A percentile compares a stretch with the other conserved stretches of the same genome.
phyloP scores from a whole-genome alignment of 2,797 vertebrate species.

The Typhlichthys subterraneus region DNA sequence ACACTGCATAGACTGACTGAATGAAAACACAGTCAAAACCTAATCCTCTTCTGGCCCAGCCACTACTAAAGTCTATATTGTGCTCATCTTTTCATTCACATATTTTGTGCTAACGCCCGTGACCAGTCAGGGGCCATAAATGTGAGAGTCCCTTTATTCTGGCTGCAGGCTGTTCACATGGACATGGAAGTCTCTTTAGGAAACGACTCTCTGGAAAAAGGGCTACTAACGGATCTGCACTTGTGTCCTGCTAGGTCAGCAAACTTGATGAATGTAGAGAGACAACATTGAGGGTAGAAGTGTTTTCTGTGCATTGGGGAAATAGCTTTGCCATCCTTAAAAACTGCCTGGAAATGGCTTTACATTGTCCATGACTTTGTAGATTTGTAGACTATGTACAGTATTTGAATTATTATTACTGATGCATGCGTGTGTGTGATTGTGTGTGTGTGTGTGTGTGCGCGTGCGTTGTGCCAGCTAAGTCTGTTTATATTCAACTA shows the following conservation, averaged over 20 bases:
- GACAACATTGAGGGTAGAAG: constrained; percentile 17
- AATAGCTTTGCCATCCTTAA: constrained; percentile 45
- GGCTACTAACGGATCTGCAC: constrained; percentile 8
- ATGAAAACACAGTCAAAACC: constrained; percentile 56
- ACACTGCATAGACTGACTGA: constrained; percentile 66
- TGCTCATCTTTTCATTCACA: constrained; percentile 44
- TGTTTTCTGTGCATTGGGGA: constrained; percentile 25
- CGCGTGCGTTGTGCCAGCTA: no score
- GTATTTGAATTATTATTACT: neutral
- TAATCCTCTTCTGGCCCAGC: constrained; percentile 55
- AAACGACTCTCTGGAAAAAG: constrained; percentile 12
- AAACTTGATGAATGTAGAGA: constrained; percentile 21
- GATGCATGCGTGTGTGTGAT: no score
- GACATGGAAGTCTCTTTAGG: constrained; percentile 6
- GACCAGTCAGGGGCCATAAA: constrained; percentile 10
- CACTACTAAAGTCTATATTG: constrained; percentile 41
- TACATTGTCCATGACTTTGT: constrained; percentile 10
- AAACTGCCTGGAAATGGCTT: constrained; percentile 28
- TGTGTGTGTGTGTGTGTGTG: no score
- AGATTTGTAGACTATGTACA: constrained; percentile 14
- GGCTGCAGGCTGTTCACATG: neutral
- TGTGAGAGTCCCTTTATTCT: constrained; percentile 15
- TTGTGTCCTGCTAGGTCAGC: constrained; percentile 4
- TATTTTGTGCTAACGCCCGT: constrained; percentile 13
- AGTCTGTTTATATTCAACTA: constrained; percentile 11